Percentiles rank a stretch among this genome's conserved stretches.
phyloP scores from a whole-genome alignment of 2,113 vertebrate species.

The Zapus hudsonius region DNA sequence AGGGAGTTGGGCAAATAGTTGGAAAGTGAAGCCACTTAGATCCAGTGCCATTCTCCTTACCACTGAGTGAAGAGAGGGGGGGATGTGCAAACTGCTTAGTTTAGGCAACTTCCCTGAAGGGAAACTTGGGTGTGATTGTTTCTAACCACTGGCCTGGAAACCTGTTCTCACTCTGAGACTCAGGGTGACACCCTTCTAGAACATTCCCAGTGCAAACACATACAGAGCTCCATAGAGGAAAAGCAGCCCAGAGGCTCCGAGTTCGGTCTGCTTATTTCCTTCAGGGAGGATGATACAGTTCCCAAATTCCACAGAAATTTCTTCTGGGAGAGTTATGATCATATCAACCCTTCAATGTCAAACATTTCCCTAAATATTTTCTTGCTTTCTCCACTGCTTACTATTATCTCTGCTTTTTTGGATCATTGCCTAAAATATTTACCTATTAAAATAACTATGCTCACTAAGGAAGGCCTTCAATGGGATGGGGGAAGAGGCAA shows the following conservation, averaged over 20 bases:
- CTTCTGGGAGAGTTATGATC: slow-evolving; percentile 2
- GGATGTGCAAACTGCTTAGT: slow-evolving; percentile 20
- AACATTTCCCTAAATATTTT: slow-evolving; percentile 6
- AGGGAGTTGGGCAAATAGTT: background rate
- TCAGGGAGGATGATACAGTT: background rate
- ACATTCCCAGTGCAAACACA: slow-evolving; percentile 64
- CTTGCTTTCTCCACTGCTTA: slow-evolving; percentile 28
- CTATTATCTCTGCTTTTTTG: slow-evolving; percentile 28
- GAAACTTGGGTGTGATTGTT: slow-evolving; percentile 68
- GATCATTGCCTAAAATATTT: background rate
- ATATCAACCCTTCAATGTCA: background rate
- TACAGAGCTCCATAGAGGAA: slow-evolving; percentile 59
- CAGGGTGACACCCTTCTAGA: slow-evolving; percentile 54
- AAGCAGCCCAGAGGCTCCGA: background rate
- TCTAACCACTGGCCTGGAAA: slow-evolving; percentile 79
- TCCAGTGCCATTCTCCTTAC: slow-evolving; percentile 47
- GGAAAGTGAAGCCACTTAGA: slow-evolving; percentile 40
- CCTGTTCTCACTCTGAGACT: slow-evolving; percentile 58
- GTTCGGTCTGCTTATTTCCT: slow-evolving; percentile 57
- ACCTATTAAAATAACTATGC: slow-evolving; percentile 28
- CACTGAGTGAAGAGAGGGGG: slow-evolving; percentile 1
- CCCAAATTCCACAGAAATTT: slow-evolving; percentile 23
- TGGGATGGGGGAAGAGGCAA: too few species aligned
- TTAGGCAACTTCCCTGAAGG: slow-evolving; percentile 28
- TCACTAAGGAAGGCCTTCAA: too few species aligned